Evolutionary conservation across 2,113 vertebrate genomes (phyloP), one percentile per base, ranked within the genome.

Genomic region (Rhabdornis inornatus): DNA sequence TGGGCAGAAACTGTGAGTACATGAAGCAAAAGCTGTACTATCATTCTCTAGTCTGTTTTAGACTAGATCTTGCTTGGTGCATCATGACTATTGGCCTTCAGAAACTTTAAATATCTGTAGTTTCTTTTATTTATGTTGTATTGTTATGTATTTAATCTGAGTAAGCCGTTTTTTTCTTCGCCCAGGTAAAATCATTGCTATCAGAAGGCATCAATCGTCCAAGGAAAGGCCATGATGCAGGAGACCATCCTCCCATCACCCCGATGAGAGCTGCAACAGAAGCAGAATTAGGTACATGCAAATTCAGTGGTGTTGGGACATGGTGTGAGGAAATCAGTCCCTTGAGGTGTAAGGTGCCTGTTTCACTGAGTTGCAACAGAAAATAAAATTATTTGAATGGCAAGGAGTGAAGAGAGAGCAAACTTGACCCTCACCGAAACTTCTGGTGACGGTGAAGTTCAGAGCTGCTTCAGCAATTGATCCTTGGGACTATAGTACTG

Each of bases 191-290:
- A 94, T 95, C 95, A 22, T 89, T 99, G 63, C 97, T 99, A 3
- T 96, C 98, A 17, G 97, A 98, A 53, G 99, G 99, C 33, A 94
- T 99, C 92, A 99, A 99, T 96, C 98, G 97, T 35, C 99, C 99
- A 5, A 98, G 99, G 90, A 99, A 99, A 93, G 99, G 99, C 72
- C 97, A 94, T 0, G 99, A 99, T 70, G 99, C 98, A 20, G 99
- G 99, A 12, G 99, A 99, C 96, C 99, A 99, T 83, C 99, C 99
- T 20, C 99, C 99, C 16, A 99, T 99, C 92, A 99, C 99, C 12
- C 99, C 99, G 11, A 99, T 99, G 99, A 98, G 98, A 92, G 96
- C 99, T 45, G 99, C 99, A 39, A 98, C 99, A 28, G 99, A 99
- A 96, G 98, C 93, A 7, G 99, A 99, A 96, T 92, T 99, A 94